phyloP scores from a whole-genome alignment of 1,140 invertebrate species.

The Drosophila paulistorum region DNA sequence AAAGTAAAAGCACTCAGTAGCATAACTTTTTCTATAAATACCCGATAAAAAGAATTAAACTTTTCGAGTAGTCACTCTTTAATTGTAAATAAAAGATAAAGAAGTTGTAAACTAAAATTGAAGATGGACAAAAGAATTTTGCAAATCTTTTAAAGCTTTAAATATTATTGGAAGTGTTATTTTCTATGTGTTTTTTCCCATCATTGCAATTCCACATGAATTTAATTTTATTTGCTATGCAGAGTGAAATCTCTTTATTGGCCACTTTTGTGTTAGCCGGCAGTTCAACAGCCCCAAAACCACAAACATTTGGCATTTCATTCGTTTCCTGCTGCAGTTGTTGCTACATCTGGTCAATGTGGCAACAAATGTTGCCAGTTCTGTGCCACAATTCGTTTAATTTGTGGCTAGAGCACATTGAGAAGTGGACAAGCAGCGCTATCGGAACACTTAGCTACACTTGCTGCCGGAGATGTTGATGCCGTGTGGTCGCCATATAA shows the following conservation, averaged over 20 bases:
- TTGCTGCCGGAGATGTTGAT: constrained; percentile 13
- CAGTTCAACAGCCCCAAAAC: constrained; percentile 44
- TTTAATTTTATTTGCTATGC: constrained; percentile 28
- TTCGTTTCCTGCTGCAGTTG: constrained; percentile 33
- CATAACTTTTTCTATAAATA: no score
- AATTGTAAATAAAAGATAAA: no score
- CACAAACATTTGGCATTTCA: constrained; percentile 58
- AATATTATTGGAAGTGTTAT: background rate
- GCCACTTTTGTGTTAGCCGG: constrained; percentile 12
- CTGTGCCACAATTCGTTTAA: constrained; percentile 72
- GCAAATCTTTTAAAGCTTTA: background rate
- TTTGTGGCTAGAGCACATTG: constrained; percentile 57
- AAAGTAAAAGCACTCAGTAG: no score
- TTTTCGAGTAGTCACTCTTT: no score
- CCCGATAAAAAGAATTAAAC: no score
- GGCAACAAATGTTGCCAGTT: constrained; percentile 76
- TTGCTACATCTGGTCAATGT: constrained; percentile 28
- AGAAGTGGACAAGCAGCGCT: constrained; percentile 17
- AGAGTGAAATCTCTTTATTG: constrained; percentile 24
- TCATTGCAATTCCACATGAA: constrained; percentile 14
- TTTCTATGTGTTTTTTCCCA: background rate
- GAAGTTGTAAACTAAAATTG: no score
- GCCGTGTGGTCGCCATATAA: constrained; percentile 37
- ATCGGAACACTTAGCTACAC: constrained; percentile 55
- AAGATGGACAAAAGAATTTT: background rate